These are phyloP conservation scores for Coecobrya sp. DNA, from an alignment of 2,888 invertebrate species.

Conservation along the genomic window DNA sequence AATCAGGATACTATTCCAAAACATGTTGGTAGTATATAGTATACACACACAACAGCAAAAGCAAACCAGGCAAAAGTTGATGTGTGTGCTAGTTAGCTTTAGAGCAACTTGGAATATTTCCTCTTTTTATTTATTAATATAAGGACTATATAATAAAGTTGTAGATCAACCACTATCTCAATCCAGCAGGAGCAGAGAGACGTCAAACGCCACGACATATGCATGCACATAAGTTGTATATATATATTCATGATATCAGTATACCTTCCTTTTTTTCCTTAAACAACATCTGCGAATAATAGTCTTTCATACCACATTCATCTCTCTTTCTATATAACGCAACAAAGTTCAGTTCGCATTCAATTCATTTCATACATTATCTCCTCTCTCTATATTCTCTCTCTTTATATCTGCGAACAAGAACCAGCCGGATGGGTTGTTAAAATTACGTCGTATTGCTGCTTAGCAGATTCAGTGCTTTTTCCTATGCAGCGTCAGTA, in stretches of 20 bases:
- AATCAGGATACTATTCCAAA: slow-evolving; percentile 73
- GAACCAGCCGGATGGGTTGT: slow-evolving; percentile 74
- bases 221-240: neutral
- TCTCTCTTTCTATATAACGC: slow-evolving; percentile 6
- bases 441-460: slow-evolving; percentile 63
- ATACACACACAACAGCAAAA: no score
- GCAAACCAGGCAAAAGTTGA: slow-evolving; percentile 39
- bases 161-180: slow-evolving; percentile 16
- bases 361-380: slow-evolving; percentile 56
- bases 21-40: slow-evolving; percentile 21
- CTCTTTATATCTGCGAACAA: slow-evolving; percentile 42
- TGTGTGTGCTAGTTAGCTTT: slow-evolving; percentile 59
- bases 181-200: slow-evolving; percentile 64
- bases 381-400: neutral
- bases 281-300: slow-evolving; percentile 59
- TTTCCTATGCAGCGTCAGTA: slow-evolving; percentile 53
- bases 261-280: slow-evolving; percentile 53
- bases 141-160: neutral
- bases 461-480: slow-evolving; percentile 65
- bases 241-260: slow-evolving; percentile 2
- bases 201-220: slow-evolving; percentile 54
- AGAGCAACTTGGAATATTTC: slow-evolving; percentile 71
- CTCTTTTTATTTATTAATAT: slow-evolving; percentile 55
- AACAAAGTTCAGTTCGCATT: slow-evolving; percentile 21
- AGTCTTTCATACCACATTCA: slow-evolving; percentile 44